These are phyloP conservation scores for Brotula barbata DNA, from an alignment of 2,797 vertebrate genomes.

Conservation along the genomic window DNA sequence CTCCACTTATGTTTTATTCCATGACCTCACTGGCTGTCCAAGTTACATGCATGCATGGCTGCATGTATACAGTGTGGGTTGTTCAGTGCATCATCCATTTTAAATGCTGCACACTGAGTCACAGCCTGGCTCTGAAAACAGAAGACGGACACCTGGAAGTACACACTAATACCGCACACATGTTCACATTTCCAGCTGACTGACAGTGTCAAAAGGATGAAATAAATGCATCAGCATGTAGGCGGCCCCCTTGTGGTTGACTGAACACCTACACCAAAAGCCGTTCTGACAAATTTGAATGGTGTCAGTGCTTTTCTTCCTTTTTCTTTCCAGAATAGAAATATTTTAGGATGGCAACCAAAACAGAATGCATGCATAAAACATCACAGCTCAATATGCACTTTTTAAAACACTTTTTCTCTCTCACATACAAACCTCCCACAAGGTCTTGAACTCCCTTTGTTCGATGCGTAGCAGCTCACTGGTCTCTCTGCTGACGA, in stretches of 20 bases:
- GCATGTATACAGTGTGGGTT: neutral
- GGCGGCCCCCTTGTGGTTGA: conserved; percentile 69
- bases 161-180: conserved; percentile 4
- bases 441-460: conserved; percentile 96
- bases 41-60: neutral
- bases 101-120: neutral
- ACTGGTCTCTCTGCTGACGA: conserved; percentile 92
- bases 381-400: neutral
- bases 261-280: conserved; percentile 44
- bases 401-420: neutral
- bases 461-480: conserved; percentile 97
- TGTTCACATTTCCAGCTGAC: too few species aligned
- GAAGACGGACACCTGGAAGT: neutral
- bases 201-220: too few species aligned
- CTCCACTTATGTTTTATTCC: neutral
- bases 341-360: neutral
- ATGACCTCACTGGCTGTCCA: neutral
- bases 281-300: neutral
- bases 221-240: neutral
- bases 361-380: conserved; percentile 10
- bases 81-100: conserved; percentile 5
- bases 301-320: too few species aligned
- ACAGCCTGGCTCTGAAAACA: conserved; percentile 8
- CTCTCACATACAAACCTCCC: conserved; percentile 87
- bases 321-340: neutral